Conservation (phyloP, 1,140 invertebrate species). For the Caenorhabditis tropicalis region DNA sequence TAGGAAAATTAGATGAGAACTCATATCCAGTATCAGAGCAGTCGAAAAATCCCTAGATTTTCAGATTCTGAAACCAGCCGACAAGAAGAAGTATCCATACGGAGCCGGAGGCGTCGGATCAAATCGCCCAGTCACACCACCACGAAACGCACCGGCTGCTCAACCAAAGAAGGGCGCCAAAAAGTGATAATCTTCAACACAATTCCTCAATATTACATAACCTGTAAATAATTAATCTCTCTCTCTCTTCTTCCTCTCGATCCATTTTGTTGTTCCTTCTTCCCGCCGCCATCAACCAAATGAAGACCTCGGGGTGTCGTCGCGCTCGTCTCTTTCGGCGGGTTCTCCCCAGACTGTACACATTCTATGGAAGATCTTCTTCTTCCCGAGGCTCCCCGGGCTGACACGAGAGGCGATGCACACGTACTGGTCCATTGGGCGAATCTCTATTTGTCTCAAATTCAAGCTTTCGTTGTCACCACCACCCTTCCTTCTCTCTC, state of each 20-base stretch:
- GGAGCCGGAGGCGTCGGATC: conserved; percentile 73
- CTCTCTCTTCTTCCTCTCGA: background rate
- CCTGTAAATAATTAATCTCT: conserved; percentile 26
- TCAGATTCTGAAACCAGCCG: conserved; percentile 76
- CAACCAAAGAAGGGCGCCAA: conserved; percentile 66
- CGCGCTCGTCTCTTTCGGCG: background rate
- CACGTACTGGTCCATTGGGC: background rate
- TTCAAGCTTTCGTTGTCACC: conserved; percentile 39
- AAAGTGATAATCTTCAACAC: conserved; percentile 60
- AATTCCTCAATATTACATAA: background rate
- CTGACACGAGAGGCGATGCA: conserved; percentile 26
- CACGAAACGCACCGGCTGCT: conserved; percentile 75
- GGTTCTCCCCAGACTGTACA: background rate
- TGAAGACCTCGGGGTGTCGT: background rate
- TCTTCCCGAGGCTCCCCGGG: background rate
- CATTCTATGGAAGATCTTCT: background rate
- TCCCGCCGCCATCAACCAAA: background rate
- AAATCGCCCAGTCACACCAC: conserved; percentile 81
- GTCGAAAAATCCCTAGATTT: conserved; percentile 33
- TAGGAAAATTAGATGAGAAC: background rate
- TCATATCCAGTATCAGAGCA: background rate
- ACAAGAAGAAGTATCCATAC: conserved; percentile 78
- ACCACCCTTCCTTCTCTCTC: background rate
- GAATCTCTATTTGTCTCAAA: background rate
- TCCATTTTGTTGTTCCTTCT: background rate